A percentile compares a stretch with the other conserved stretches of the same genome.
phyloP scores from a whole-genome alignment of 2,113 vertebrate genomes.

The Podilymbus podiceps region DNA sequence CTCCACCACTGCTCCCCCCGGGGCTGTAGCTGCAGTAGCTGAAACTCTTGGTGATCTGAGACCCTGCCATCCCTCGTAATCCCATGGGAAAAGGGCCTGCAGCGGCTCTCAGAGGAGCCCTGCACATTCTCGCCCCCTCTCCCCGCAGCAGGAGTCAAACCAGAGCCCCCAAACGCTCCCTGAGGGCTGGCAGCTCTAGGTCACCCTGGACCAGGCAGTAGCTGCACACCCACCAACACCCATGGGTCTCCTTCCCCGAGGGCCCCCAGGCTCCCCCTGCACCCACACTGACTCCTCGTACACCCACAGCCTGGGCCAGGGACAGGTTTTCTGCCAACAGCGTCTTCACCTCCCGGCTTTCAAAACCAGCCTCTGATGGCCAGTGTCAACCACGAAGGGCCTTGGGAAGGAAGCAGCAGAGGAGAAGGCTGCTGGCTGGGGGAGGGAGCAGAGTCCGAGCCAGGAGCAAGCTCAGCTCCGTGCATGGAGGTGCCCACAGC shows the following conservation, averaged over 20 bases:
- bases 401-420: not conserved
- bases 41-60: not conserved
- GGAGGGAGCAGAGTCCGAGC: not conserved
- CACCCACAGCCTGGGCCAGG: not conserved
- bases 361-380: not conserved
- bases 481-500: not conserved
- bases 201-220: not conserved
- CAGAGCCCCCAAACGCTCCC: not conserved
- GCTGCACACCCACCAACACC: not conserved
- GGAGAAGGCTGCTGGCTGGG: not conserved
- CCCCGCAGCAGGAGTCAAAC: not conserved
- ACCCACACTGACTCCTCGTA: no score
- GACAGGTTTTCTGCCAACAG: not conserved
- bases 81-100: not conserved
- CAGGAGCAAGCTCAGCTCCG: not conserved
- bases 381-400: not conserved
- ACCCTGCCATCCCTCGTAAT: not conserved
- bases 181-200: fast-evolving
- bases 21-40: not conserved
- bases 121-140: not conserved
- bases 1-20: not conserved
- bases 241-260: not conserved
- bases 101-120: fast-evolving
- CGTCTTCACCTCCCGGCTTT: not conserved
- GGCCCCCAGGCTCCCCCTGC: not conserved